phyloP scores from a whole-genome alignment of 2,888 invertebrate species.

The Tenthredo notha region DNA sequence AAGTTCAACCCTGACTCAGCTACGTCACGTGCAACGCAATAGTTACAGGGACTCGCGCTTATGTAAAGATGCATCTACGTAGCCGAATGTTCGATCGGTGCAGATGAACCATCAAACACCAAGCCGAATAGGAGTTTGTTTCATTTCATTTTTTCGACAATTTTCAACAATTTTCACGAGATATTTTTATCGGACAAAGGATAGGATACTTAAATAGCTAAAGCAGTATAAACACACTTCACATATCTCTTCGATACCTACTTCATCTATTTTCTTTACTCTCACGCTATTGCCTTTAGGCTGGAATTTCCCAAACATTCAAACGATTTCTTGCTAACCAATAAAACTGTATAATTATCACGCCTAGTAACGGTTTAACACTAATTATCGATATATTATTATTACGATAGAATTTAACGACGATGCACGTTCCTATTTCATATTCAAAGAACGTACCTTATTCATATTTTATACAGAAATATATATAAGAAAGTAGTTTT shows the following conservation, averaged over 20 bases:
- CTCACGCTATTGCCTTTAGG: not conserved
- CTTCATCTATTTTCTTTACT: not conserved
- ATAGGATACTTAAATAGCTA: not conserved
- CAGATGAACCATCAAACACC: not conserved
- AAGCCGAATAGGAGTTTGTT: not conserved
- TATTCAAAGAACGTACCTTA: not conserved
- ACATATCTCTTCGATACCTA: not conserved
- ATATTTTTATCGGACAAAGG: not conserved
- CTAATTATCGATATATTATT: conserved; percentile 23
- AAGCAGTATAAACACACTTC: not conserved
- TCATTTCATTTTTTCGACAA: not conserved
- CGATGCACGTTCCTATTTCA: not conserved
- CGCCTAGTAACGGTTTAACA: not conserved
- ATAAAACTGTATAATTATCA: conserved; percentile 28
- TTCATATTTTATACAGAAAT: not conserved
- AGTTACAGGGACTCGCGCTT: conserved; percentile 34
- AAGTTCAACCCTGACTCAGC: conserved; percentile 76
- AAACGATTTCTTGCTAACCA: conserved; percentile 8
- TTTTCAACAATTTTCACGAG: not conserved
- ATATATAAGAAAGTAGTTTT: not conserved
- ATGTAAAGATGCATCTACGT: conserved; percentile 38
- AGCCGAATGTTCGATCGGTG: not conserved
- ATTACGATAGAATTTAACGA: conserved; percentile 12
- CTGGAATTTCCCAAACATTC: conserved; percentile 11
- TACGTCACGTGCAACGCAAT: conserved; percentile 49